Evolutionary conservation across 2,797 vertebrate genomes (phyloP), one percentile per base, ranked within the genome.

Genomic region (Premnoplex brunnescens): DNA sequence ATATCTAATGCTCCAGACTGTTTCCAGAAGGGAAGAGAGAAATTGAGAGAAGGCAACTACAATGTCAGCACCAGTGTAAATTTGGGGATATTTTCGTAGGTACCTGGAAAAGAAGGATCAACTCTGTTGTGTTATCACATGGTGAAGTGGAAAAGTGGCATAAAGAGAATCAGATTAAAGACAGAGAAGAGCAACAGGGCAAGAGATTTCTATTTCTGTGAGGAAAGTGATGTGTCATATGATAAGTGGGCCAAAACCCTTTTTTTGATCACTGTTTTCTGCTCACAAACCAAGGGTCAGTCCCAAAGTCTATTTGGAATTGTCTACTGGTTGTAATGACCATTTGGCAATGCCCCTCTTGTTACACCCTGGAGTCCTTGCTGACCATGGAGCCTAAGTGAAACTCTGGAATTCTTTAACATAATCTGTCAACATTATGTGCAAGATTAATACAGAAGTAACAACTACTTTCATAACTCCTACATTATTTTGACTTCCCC

Each of bases 21-120:
- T 67, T 97, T 94, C 87, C 84, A 71, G 51, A 83, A 80, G 56
- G 73, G 75, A 91, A 49, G 34, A 93, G 79, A 91, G 37, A 21
- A 28, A 44, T 75, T 39, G 72, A 85, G 76, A 81, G 60, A 32
- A 84, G 58, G 62, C 51, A 58, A 15, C 59, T 79, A 18, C 43
- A 71, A 7, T 30, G n/a, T 44, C 69, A 83, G 18, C 32, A 41
- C 28, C 75, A 37, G 9, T 64, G 22, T 68, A 48, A 89, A 55
- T 37, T 49, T 62, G 30, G 18, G 63, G 22, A 58, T n/a, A 15
- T 24, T 73, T 96, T 91, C 59, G 22, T 44, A 27, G 63, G 39
- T 23, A 74, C 39, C 15, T 59, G 37, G 36, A 56, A 82, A 59
- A 58, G 18, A 63, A 79, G 3, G 48, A 49, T 81, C 21, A 49